Evolutionary conservation across 2,797 vertebrate genomes (phyloP).

Genomic region (Hapalemur alaotrensis): DNA sequence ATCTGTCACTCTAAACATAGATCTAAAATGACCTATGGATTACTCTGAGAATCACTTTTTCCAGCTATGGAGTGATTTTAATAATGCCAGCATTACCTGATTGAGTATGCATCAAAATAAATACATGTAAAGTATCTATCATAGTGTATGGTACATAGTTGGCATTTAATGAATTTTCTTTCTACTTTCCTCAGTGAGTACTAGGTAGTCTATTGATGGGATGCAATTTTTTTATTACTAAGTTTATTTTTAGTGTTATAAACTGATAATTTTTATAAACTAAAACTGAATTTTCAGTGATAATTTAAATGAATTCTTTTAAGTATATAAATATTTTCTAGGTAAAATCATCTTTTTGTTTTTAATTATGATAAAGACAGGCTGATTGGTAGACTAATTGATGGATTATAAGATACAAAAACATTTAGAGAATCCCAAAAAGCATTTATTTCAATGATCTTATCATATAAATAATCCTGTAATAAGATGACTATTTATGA

Average conservation of each 20-base stretch:
- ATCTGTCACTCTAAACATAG: background rate
- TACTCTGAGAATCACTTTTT: background rate
- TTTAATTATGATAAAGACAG: background rate
- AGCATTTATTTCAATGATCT: background rate
- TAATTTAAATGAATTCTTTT: slow-evolving; percentile 9
- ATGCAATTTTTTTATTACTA: background rate
- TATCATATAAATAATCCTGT: background rate
- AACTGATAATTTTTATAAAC: background rate
- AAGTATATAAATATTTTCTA: background rate
- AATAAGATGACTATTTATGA: background rate
- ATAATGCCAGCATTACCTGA: background rate
- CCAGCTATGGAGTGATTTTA: background rate
- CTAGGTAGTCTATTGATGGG: background rate
- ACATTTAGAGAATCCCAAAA: background rate
- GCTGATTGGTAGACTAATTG: background rate
- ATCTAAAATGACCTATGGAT: background rate
- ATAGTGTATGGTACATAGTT: background rate
- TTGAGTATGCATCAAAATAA: background rate
- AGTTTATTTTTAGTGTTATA: background rate
- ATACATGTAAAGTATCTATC: background rate
- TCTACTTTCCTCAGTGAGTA: background rate
- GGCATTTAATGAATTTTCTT: background rate
- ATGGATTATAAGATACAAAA: background rate
- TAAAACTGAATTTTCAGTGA: background rate
- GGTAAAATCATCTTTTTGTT: background rate